phyloP scores from a whole-genome alignment of 2,888 invertebrate genomes.

The Eucera pruinosa region DNA sequence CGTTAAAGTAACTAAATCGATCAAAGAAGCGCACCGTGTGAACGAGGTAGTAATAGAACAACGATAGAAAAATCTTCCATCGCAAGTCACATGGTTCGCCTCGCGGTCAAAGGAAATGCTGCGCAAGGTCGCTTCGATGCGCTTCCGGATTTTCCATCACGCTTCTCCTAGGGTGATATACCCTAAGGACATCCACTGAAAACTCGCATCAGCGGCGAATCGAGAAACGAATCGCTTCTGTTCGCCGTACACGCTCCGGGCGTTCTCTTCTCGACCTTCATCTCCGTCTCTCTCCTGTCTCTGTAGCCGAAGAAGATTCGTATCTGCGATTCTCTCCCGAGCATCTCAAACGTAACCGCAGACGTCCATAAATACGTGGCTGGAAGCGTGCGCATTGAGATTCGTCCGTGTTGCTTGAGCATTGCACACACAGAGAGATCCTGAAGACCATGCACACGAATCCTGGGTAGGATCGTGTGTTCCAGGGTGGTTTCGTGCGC shows the following conservation, averaged over 20 bases:
- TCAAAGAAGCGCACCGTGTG: no score
- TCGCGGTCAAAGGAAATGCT: background rate
- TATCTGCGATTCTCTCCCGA: slow-evolving; percentile 57
- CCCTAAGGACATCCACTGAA: slow-evolving; percentile 2
- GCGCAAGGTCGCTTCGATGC: background rate
- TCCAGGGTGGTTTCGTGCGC: slow-evolving; percentile 54
- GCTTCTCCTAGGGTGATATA: background rate
- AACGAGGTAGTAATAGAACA: no score
- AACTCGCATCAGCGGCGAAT: slow-evolving; percentile 42
- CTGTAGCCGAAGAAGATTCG: slow-evolving; percentile 49
- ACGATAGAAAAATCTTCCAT: no score
- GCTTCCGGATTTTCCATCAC: slow-evolving; percentile 16
- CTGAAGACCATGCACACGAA: background rate
- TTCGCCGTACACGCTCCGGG: slow-evolving; percentile 31
- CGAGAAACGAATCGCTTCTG: slow-evolving; percentile 48
- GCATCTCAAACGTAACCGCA: slow-evolving; percentile 64
- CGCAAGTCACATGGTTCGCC: no score
- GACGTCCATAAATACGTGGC: slow-evolving; percentile 58
- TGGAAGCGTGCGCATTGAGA: slow-evolving; percentile 51
- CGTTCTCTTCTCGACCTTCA: slow-evolving; percentile 18
- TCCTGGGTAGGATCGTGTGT: slow-evolving; percentile 36
- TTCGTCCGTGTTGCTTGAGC: slow-evolving; percentile 11
- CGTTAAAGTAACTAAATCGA: no score
- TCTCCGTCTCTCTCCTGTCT: slow-evolving; percentile 13
- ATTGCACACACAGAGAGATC: background rate